These are phyloP conservation scores for Phocides pigmalion DNA, from an alignment of 1,140 invertebrate species.

Conservation along the genomic window DNA sequence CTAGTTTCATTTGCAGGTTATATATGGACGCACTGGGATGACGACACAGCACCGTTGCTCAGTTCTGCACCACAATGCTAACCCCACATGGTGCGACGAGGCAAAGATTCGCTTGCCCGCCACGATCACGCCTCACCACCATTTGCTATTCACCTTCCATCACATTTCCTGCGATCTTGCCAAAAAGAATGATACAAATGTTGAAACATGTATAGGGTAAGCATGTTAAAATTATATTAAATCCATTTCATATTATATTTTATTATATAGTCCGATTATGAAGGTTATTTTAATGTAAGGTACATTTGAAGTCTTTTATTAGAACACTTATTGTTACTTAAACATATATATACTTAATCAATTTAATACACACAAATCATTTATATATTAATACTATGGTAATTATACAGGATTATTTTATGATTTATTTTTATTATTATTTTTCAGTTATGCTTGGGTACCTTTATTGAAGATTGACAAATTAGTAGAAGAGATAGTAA, in stretches of 20 bases:
- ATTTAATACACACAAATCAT: too few species aligned
- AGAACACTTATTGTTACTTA: too few species aligned
- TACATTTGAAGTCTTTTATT: too few species aligned
- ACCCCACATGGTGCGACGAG: slow-evolving; percentile 94
- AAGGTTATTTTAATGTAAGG: too few species aligned
- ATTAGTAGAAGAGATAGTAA: slow-evolving; percentile 91
- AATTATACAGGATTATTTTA: too few species aligned
- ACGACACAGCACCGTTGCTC: slow-evolving; percentile 86
- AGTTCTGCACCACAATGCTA: slow-evolving; percentile 92
- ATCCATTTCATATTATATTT: too few species aligned
- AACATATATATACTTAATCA: too few species aligned
- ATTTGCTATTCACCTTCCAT: slow-evolving; percentile 94
- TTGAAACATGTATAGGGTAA: slow-evolving; percentile 93
- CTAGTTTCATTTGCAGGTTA: slow-evolving; percentile 56
- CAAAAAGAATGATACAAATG: slow-evolving; percentile 90
- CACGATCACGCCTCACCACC: slow-evolving; percentile 90
- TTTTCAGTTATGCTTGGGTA: slow-evolving; percentile 91
- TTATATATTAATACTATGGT: too few species aligned
- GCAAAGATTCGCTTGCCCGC: slow-evolving; percentile 93
- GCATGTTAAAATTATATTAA: slow-evolving; percentile 10
- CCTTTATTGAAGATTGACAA: slow-evolving; percentile 92
- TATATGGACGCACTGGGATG: slow-evolving; percentile 76
- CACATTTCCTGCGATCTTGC: slow-evolving; percentile 94
- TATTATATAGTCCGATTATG: too few species aligned
- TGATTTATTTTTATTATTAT: slow-evolving; percentile 2